Conservation (phyloP, 2,113 vertebrate species). For the Azemiops feae region DNA sequence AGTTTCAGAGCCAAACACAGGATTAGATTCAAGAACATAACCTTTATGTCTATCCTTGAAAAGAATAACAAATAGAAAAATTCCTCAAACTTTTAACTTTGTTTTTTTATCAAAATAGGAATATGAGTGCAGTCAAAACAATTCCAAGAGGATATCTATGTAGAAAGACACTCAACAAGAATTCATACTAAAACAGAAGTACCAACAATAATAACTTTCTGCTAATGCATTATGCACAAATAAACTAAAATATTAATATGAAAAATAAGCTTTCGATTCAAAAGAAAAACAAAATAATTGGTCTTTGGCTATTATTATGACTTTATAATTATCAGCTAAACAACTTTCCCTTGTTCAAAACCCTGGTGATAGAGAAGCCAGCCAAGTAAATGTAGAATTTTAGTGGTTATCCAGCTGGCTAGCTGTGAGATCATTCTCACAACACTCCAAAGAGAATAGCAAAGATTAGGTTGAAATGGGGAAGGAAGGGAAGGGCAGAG, state of each 20-base stretch:
- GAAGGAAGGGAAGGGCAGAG: background rate
- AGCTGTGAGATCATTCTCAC: background rate
- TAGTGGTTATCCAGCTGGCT: background rate
- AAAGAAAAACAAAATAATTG: background rate
- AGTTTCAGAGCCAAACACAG: background rate
- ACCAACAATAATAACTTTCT: background rate
- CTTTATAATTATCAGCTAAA: background rate
- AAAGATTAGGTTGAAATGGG: background rate
- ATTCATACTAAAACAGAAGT: background rate
- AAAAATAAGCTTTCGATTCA: background rate
- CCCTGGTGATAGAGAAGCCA: background rate
- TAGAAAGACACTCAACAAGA: background rate
- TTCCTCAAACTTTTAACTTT: background rate
- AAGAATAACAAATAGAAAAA: background rate
- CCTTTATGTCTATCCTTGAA: background rate
- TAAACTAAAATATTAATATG: background rate
- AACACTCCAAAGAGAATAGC: background rate
- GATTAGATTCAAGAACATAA: background rate
- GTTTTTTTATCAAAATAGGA: background rate
- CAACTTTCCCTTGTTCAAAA: background rate
- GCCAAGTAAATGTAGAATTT: background rate
- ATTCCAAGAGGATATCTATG: background rate
- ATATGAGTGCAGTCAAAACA: background rate
- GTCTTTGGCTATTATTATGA: background rate
- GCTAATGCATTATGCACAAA: background rate